phyloP scores from a whole-genome alignment of 2,888 invertebrate species.

The Panorpa germanica region DNA sequence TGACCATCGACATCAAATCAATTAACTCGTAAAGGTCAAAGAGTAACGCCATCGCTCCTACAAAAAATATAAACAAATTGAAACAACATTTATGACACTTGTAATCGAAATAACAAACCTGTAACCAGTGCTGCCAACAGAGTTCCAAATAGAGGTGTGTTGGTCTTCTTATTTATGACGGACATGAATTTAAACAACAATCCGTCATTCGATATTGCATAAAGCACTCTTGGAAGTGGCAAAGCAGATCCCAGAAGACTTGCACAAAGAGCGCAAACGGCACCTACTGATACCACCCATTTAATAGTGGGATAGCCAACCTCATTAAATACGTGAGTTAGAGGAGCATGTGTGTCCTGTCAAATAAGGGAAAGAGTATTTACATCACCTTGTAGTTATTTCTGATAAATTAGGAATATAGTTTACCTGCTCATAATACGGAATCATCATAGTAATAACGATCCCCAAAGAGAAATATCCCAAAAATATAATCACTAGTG shows the following conservation, averaged over 20 bases:
- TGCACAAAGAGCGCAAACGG: conserved; percentile 67
- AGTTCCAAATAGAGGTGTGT: conserved; percentile 63
- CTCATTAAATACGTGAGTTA: conserved; percentile 56
- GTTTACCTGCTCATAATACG: conserved; percentile 54
- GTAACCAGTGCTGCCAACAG: conserved; percentile 56
- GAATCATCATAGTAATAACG: conserved; percentile 72
- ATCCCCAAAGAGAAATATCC: conserved; percentile 83
- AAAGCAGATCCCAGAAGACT: conserved; percentile 74
- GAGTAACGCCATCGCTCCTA: conserved; percentile 42
- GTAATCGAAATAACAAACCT: conserved; percentile 24
- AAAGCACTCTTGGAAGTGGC: conserved; percentile 69
- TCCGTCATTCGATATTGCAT: conserved; percentile 78
- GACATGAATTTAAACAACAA: conserved; percentile 62
- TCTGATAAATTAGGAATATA: conserved; percentile 22
- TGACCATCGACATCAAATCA: conserved; percentile 66
- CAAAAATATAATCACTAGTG: conserved; percentile 65
- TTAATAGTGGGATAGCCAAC: conserved; percentile 61
- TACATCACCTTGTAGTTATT: no score
- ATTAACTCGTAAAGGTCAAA: conserved; percentile 52
- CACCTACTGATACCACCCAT: conserved; percentile 70
- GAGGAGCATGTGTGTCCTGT: conserved; percentile 56
- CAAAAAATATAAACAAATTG: conserved; percentile 12
- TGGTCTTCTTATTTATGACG: conserved; percentile 48
- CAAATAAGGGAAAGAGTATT: no score
- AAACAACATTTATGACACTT: conserved; percentile 1